phyloP scores from a whole-genome alignment of 2,113 vertebrate species.

The Synodontis membranacea region DNA sequence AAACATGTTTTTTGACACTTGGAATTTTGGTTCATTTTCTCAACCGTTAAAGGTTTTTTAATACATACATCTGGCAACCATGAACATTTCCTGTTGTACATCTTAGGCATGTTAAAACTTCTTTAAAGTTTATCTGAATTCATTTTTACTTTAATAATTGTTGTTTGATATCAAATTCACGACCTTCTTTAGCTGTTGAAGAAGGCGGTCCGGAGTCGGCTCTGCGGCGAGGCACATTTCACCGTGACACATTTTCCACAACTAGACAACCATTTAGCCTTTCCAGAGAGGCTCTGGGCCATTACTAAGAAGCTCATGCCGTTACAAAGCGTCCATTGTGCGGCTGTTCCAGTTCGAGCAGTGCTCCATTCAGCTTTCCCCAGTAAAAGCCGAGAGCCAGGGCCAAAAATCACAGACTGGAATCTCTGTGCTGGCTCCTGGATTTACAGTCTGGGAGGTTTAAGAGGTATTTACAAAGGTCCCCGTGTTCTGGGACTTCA shows the following conservation, averaged over 20 bases:
- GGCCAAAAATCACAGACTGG: slow-evolving; percentile 74
- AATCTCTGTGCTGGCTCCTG: slow-evolving; percentile 63
- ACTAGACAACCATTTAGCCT: slow-evolving; percentile 53
- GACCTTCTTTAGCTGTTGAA: not conserved
- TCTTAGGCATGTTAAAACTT: not conserved
- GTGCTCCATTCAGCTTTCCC: slow-evolving; percentile 60
- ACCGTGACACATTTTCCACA: slow-evolving; percentile 51
- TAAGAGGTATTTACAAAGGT: slow-evolving; percentile 60
- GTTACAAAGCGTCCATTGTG: slow-evolving; percentile 74
- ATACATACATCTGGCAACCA: not conserved
- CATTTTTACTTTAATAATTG: not conserved
- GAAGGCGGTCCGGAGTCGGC: not conserved
- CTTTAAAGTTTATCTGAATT: not conserved
- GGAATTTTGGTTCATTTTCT: not conserved
- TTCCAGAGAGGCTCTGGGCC: slow-evolving; percentile 58
- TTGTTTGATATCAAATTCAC: not conserved
- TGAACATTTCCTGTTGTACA: not conserved
- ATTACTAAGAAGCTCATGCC: slow-evolving; percentile 62
- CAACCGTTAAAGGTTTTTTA: not conserved
- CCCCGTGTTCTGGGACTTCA: slow-evolving; percentile 49
- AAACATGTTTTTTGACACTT: not conserved
- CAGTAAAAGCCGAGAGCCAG: slow-evolving; percentile 63
- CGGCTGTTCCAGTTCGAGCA: slow-evolving; percentile 62
- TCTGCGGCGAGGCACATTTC: slow-evolving; percentile 19
- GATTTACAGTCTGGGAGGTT: slow-evolving; percentile 62